Evolutionary conservation across 2,888 invertebrate genomes (phyloP).

Genomic region (Anthophora plumipes): DNA sequence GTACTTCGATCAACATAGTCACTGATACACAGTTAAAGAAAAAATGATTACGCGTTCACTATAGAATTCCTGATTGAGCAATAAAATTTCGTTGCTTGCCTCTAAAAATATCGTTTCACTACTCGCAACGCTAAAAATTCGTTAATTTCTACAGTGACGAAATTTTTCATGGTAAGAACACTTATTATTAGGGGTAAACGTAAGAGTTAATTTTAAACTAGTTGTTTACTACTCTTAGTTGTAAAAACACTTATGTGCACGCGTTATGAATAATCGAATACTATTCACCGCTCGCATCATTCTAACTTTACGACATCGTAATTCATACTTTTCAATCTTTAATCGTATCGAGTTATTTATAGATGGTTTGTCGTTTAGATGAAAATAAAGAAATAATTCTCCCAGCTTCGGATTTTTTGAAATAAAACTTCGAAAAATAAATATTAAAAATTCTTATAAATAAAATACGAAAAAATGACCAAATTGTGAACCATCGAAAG

Average conservation of each 20-base stretch:
- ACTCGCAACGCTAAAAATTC: neutral
- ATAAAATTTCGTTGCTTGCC: neutral
- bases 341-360: neutral
- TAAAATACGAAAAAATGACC: too few species aligned
- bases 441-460: too few species aligned
- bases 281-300: too few species aligned
- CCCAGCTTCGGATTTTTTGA: neutral
- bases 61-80: neutral
- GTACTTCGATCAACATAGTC: neutral
- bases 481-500: too few species aligned
- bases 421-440: too few species aligned
- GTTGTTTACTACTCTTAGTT: neutral
- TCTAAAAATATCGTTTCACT: neutral
- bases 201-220: too few species aligned
- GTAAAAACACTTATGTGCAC: neutral
- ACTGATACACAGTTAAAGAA: conserved; percentile 36
- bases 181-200: neutral
- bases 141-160: neutral
- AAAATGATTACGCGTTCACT: neutral
- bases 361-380: neutral
- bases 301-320: too few species aligned
- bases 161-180: neutral
- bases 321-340: too few species aligned
- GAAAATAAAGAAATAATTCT: neutral
- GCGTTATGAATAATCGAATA: too few species aligned